A percentile compares a stretch with the other conserved stretches of the same genome.
phyloP scores from a whole-genome alignment of 53 echinoderm and acorn worm species.

The Echinometra lucunter region DNA sequence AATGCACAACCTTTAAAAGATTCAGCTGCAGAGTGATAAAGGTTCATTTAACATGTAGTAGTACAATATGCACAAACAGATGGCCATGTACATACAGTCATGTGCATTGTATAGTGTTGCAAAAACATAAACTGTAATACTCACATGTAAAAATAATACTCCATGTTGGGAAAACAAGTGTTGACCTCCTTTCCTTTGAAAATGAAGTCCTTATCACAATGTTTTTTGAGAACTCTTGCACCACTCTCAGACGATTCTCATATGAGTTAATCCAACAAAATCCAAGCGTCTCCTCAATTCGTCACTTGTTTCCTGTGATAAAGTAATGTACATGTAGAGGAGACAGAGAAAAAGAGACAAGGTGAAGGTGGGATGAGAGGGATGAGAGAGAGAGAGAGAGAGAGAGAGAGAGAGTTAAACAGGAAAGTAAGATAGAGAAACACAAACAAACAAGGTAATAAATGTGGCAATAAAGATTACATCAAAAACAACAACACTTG shows the following conservation, averaged over 20 bases:
- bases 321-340: background rate
- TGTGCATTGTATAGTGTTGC: too few relatives aligned
- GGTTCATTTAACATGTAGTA: too few relatives aligned
- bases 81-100: too few relatives aligned
- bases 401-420: background rate
- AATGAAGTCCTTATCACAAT: background rate
- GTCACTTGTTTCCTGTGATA: slow-evolving; percentile 38
- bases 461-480: background rate
- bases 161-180: slow-evolving; percentile 50
- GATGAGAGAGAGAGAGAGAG: background rate
- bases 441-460: too few relatives aligned
- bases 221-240: background rate
- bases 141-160: slow-evolving; percentile 81
- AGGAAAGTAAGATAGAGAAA: too few relatives aligned
- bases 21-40: too few relatives aligned
- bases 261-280: background rate
- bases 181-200: background rate
- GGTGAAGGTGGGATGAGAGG: background rate
- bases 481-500: too few relatives aligned
- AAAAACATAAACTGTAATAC: slow-evolving; percentile 4
- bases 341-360: background rate
- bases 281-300: slow-evolving; percentile 12
- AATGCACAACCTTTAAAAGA: too few relatives aligned
- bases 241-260: background rate
- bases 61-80: too few relatives aligned